phyloP scores from a whole-genome alignment of 2,797 vertebrate species.

The Sparus aurata region DNA sequence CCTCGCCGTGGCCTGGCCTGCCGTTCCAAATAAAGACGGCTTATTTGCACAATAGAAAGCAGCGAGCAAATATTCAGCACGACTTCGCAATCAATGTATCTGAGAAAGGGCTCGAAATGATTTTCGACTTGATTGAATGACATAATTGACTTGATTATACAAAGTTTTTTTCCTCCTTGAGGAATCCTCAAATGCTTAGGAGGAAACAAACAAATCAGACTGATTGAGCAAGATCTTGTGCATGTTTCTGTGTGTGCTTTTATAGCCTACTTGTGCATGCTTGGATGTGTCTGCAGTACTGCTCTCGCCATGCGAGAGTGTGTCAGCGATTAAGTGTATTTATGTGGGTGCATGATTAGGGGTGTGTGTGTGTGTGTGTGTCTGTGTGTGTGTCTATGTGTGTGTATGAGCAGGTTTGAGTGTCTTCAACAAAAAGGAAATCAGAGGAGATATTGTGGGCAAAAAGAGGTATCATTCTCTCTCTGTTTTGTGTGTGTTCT shows the following conservation, averaged over 20 bases:
- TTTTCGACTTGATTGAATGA: conserved; percentile 88
- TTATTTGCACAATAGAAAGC: conserved; percentile 77
- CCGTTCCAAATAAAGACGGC: conserved; percentile 63
- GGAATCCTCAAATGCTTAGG: conserved; percentile 84
- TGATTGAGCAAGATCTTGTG: conserved; percentile 86
- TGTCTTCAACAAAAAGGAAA: conserved; percentile 65
- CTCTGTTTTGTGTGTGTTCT: conserved; percentile 60
- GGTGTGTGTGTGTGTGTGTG: conserved; percentile 31
- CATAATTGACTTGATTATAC: conserved; percentile 90
- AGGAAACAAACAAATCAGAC: conserved; percentile 89
- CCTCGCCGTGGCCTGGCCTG: conserved; percentile 49
- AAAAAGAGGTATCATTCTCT: conserved; percentile 38
- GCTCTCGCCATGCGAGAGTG: conserved; percentile 72
- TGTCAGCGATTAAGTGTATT: conserved; percentile 79
- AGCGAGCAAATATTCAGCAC: conserved; percentile 78
- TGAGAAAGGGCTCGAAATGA: conserved; percentile 82
- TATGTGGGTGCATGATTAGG: conserved; percentile 78
- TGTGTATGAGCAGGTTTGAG: conserved; percentile 54
- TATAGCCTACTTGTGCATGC: conserved; percentile 79
- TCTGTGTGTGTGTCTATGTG: conserved; percentile 62
- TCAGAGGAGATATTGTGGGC: conserved; percentile 64
- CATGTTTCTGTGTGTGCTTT: conserved; percentile 77
- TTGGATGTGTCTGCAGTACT: conserved; percentile 72
- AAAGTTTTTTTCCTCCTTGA: conserved; percentile 80
- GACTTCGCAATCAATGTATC: conserved; percentile 84